Evolutionary conservation across 2,113 vertebrate species (phyloP), one percentile per base, ranked within the genome.

Genomic region (Dipodomys ordii): DNA sequence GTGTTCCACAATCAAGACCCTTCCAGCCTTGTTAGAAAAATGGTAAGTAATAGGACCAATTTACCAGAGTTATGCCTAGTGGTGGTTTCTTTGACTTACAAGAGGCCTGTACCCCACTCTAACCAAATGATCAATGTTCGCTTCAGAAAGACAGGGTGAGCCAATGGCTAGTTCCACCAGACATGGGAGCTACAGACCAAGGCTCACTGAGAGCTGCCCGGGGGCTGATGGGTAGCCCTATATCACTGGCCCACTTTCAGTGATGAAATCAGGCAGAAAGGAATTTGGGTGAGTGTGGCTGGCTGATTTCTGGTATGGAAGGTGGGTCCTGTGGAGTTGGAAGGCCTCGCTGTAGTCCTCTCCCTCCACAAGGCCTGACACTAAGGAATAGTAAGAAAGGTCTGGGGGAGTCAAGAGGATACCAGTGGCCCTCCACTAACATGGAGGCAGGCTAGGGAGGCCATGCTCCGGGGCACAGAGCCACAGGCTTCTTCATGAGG

Each of bases 401-500:
- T 4, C n/a, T 27, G 23, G 74, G 65, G 30, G 7, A 86, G 13
- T 25, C 30, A 44, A n/a, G 15, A 9, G 28, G 53, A 46, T 28
- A 32, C 12, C 2, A 30, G 27, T 80, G 30, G 8, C 15, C 32
- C 15, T 57, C 53, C 15, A 57, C 12, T 57, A 13, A 4, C 57
- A 88, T 32, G 15, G 16, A 12, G 49, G 25, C 2, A 19, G 57
- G 25, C 39, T 65, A 16, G 32, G 7, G 68, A 77, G 39, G n/a
- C 23, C 69, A 35, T 28, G 11, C 27, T 77, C 68, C 28, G 1
- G 0, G 20, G 2, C 62, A 25, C 8, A 20, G 3, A 0, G 0
- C 12, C 18, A 6, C 39, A 20, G 22, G 67, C 22, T 12, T 28
- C 27, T 64, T 64, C 46, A 27, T 0, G 20, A 93, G 1, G 2